Percentiles rank a stretch among this genome's conserved stretches.
These are phyloP conservation scores for Phocides pigmalion DNA, from an alignment of 1,140 invertebrate genomes.

Conservation along the genomic window DNA sequence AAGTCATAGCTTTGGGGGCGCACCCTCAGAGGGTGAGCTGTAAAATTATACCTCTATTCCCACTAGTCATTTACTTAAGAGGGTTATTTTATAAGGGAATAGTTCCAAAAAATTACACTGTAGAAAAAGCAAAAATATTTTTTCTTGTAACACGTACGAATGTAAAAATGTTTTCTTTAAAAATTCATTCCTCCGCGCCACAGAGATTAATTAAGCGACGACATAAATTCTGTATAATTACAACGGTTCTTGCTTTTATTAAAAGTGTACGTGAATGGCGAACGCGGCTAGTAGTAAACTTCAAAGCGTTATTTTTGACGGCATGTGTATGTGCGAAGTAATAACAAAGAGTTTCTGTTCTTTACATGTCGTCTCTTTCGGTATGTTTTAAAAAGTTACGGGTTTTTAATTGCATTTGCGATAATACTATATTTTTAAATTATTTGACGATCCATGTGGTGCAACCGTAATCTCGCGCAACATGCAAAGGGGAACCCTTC, in stretches of 20 bases:
- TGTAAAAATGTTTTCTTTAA: constrained; percentile 14
- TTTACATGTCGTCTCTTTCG: background rate
- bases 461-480: too few relatives aligned
- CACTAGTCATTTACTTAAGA: constrained; percentile 46
- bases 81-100: constrained; percentile 37
- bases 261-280: constrained; percentile 5
- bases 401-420: background rate
- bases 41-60: constrained; percentile 54
- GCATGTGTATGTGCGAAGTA: constrained; percentile 2
- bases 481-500: too few relatives aligned
- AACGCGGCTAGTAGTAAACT: background rate
- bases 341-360: constrained; percentile 19
- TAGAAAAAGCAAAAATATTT: background rate
- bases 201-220: background rate
- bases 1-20: constrained; percentile 39
- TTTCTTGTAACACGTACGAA: background rate
- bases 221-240: constrained; percentile 6
- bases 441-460: too few relatives aligned
- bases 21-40: constrained; percentile 42
- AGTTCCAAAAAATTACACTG: constrained; percentile 5
- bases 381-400: background rate
- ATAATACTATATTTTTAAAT: too few relatives aligned
- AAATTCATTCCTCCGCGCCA: background rate
- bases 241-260: constrained; percentile 5
- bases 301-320: constrained; percentile 5